Conservation (phyloP, 2,888 invertebrate genomes). For the Glyphotaelius pellucidus region DNA sequence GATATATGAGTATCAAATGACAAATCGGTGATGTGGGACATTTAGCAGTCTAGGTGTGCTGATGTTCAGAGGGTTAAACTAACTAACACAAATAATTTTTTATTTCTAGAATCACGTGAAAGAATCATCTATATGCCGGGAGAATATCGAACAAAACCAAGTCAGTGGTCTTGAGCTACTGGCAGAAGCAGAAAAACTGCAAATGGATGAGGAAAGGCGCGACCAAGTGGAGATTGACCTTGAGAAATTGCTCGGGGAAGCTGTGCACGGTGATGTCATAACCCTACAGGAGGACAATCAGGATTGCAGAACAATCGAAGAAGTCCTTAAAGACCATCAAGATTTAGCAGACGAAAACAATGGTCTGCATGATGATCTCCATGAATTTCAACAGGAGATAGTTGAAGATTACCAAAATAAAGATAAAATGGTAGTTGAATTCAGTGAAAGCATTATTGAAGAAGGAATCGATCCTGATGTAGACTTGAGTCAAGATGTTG, state of each 20-base stretch:
- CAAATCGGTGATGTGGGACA: neutral
- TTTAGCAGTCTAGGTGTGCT: neutral
- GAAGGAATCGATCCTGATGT: neutral
- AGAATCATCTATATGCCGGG: slow-evolving; percentile 56
- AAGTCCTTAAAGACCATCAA: slow-evolving; percentile 10
- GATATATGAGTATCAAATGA: neutral
- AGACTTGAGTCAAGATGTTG: neutral
- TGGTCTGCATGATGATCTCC: neutral
- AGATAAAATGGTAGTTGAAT: neutral
- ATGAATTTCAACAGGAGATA: neutral
- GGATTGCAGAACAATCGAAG: slow-evolving; percentile 19
- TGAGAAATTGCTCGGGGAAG: slow-evolving; percentile 39
- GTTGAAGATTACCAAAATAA: neutral
- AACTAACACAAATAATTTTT: neutral
- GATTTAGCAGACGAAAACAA: neutral
- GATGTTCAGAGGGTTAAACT: neutral
- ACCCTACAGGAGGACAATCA: neutral
- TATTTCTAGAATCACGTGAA: slow-evolving; percentile 56
- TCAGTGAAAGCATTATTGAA: slow-evolving; percentile 2
- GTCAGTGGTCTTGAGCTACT: slow-evolving; percentile 39
- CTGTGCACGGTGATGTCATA: neutral
- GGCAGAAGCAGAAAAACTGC: slow-evolving; percentile 28
- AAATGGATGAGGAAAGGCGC: neutral
- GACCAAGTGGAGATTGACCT: slow-evolving; percentile 30
- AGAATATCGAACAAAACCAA: slow-evolving; percentile 25